Evolutionary conservation across 2,113 vertebrate species (phyloP).

Genomic region (Ciconia maguari): DNA sequence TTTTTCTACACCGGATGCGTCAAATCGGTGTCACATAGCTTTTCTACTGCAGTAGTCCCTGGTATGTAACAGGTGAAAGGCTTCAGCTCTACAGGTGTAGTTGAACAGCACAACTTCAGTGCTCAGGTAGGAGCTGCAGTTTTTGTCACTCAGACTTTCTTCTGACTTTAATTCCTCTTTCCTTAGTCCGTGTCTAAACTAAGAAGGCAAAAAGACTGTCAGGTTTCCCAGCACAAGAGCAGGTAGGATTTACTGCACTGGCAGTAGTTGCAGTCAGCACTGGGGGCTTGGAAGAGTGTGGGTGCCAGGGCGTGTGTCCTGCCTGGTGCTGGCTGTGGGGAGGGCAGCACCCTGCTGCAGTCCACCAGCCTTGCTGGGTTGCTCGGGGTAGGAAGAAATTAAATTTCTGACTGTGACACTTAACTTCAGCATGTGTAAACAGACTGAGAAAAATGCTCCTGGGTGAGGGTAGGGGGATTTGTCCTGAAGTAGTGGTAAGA

Average conservation of each 20-base stretch:
- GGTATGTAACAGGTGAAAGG: background rate
- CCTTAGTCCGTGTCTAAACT: background rate
- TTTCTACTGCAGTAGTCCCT: fast-evolving
- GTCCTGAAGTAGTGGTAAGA: background rate
- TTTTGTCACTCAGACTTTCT: background rate
- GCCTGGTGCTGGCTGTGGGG: background rate
- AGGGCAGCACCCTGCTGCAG: background rate
- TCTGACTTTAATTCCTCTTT: background rate
- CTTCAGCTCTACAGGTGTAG: background rate
- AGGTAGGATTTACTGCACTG: background rate
- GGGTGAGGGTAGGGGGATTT: background rate
- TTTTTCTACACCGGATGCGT: background rate
- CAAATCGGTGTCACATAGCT: fast-evolving
- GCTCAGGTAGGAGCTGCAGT: background rate
- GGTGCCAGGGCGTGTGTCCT: background rate
- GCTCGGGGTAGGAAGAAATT: background rate
- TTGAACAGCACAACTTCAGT: background rate
- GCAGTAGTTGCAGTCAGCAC: background rate
- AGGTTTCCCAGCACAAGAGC: background rate
- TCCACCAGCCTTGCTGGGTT: background rate
- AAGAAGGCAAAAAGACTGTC: background rate
- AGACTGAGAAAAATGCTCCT: background rate
- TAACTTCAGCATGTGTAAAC: background rate
- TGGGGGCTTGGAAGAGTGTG: fast-evolving
- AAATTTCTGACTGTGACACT: fast-evolving